These are phyloP conservation scores for Malacoctenus gilli DNA, from an alignment of 2,797 vertebrate species.

Conservation along the genomic window DNA sequence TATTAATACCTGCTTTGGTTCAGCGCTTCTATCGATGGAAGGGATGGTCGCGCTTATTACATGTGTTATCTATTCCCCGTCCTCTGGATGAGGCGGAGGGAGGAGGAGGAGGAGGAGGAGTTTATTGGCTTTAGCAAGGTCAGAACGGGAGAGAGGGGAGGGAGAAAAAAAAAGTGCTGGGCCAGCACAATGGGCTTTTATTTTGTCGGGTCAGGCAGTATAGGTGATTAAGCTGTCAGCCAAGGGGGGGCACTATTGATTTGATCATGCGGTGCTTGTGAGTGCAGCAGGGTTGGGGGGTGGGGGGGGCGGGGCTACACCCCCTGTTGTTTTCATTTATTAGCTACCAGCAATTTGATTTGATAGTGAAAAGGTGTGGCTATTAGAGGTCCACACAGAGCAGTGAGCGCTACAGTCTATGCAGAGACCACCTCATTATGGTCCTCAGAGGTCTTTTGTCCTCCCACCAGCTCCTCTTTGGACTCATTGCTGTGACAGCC, in stretches of 20 bases:
- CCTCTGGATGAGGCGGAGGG: slow-evolving; percentile 52
- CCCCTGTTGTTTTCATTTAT: slow-evolving; percentile 72
- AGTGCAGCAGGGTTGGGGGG: too few species aligned
- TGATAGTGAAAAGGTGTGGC: slow-evolving; percentile 51
- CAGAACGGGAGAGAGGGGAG: slow-evolving; percentile 50
- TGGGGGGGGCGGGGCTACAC: slow-evolving; percentile 20
- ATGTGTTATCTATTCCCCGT: slow-evolving; percentile 61
- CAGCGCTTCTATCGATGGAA: slow-evolving; percentile 49
- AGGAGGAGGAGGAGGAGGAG: slow-evolving; percentile 25
- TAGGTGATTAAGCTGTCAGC: slow-evolving; percentile 76
- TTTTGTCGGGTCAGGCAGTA: slow-evolving; percentile 76
- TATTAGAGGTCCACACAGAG: slow-evolving; percentile 22
- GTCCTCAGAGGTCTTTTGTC: slow-evolving; percentile 35
- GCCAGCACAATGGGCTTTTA: slow-evolving; percentile 69
- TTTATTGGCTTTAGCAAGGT: slow-evolving; percentile 75
- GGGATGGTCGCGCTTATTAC: slow-evolving; percentile 64
- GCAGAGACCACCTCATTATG: slow-evolving; percentile 38
- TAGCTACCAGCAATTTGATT: slow-evolving; percentile 60
- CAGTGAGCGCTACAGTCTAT: slow-evolving; percentile 27
- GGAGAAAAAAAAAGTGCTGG: slow-evolving; percentile 72
- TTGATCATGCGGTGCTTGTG: slow-evolving; percentile 40
- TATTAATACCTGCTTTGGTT: slow-evolving; percentile 62
- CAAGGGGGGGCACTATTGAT: slow-evolving; percentile 73
- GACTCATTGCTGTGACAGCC: slow-evolving; percentile 47
- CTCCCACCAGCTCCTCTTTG: slow-evolving; percentile 39